Conservation (phyloP, 2,888 invertebrate species). For the Morinoia aosen region DNA sequence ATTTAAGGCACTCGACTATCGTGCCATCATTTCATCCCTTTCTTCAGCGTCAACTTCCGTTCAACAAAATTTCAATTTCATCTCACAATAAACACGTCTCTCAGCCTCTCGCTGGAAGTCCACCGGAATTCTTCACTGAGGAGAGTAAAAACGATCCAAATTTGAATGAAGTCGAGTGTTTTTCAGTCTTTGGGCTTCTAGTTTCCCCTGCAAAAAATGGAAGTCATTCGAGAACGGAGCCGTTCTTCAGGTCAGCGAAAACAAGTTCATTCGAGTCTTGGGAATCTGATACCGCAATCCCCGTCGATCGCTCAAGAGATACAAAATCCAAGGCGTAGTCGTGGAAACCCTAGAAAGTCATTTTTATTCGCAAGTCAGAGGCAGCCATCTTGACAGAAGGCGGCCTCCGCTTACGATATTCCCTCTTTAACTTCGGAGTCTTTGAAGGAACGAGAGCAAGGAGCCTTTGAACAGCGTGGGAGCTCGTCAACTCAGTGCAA, state of each 20-base stretch:
- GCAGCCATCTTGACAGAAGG: not conserved
- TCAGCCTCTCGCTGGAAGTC: not conserved
- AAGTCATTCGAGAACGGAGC: not conserved
- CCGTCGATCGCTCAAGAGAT: not conserved
- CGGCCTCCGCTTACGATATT: not conserved
- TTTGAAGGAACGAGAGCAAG: not conserved
- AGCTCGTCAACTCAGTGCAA: not conserved
- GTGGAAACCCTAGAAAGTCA: not conserved
- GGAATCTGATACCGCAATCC: not conserved
- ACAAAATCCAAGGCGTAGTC: not conserved
- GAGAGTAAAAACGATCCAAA: not conserved
- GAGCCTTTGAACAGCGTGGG: not conserved
- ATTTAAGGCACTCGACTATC: not conserved
- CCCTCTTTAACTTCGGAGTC: not conserved
- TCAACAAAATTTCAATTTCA: not conserved
- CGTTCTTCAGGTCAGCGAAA: not conserved
- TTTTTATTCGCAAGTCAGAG: not conserved
- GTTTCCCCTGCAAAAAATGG: not conserved
- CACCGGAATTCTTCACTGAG: not conserved
- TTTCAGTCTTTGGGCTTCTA: not conserved
- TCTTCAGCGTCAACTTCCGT: not conserved
- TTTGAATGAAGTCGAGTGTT: not conserved
- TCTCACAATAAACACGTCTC: not conserved
- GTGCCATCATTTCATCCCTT: no score
- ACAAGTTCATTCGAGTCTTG: constrained; percentile 2